Evolutionary conservation across 2,797 vertebrate species (phyloP), one percentile per base, ranked within the genome.

Genomic region (Pipistrellus nathusii): DNA sequence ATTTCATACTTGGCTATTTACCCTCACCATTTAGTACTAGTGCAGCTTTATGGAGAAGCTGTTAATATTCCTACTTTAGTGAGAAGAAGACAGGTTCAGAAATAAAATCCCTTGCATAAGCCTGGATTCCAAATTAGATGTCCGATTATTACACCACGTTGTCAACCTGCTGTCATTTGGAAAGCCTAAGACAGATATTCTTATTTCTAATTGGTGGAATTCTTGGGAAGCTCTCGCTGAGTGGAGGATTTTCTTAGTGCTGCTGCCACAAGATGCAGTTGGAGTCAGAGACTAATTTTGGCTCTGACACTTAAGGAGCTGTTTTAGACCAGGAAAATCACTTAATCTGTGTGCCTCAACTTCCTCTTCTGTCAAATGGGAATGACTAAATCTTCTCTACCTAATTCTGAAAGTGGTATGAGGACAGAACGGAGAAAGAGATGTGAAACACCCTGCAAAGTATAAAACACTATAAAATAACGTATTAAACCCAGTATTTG

Each of bases 81-180:
- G 85, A 90, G 81, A 95, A 77, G 71, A 75, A 69, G 78, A 90
- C 53, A 81, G 46, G 14, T 25, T 90, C 35, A 66, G 51, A 68
- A n/a, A 62, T 81, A 82, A 93, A 93, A 85, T 68, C 84, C 85
- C 68, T 90, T 85, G 62, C 64, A 92, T 55, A 95, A 88, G 41
- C 62, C 41, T 93, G 32, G 23, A 92, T 94, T 93, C 64, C 84
- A 93, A 71, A 76, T 46, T 48, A 82, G 21, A 8, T 77, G 53
- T 85, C 91, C 68, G 38, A 80, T 53, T 92, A 32, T 93, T 35
- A 77, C 8, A 30, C 46, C 53, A 44, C 1, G 1, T 41, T 64
- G 69, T 80, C 73, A 73, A 57, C 6, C 12, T 73, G 53, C 51
- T 51, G 35, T 68, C 62, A 76, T 84, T 85, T 81, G 82, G 30